Conservation (phyloP, 2,797 vertebrate genomes). For the Tinamus major region DNA sequence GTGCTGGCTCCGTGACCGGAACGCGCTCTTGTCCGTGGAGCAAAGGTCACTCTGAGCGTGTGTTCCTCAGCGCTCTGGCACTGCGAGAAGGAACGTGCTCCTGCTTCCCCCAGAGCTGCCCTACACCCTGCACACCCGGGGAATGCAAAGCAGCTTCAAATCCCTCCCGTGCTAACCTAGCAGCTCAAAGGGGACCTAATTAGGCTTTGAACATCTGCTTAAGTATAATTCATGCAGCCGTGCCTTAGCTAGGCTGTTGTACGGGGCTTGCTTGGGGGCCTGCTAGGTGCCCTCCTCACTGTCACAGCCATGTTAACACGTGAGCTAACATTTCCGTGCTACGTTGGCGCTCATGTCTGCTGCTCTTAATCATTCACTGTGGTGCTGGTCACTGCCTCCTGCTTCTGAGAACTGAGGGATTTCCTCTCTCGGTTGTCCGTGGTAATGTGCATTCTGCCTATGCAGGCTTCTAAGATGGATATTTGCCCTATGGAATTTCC, state of each 20-base stretch:
- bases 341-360: neutral
- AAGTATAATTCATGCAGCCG: neutral
- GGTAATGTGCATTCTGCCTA: neutral
- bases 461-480: accelerated
- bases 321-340: accelerated
- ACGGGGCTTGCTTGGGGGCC: neutral
- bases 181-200: neutral
- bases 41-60: neutral
- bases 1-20: neutral
- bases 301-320: accelerated
- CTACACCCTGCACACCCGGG: neutral
- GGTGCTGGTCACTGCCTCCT: neutral
- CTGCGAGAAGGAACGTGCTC: neutral
- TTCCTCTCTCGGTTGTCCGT: neutral
- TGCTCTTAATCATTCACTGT: accelerated
- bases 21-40: neutral
- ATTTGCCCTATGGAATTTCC: neutral
- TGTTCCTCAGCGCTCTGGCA: neutral
- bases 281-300: neutral
- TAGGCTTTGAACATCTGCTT: constrained; percentile 6
- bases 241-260: neutral
- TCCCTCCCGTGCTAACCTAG: neutral
- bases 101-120: neutral
- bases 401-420: neutral
- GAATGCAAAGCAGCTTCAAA: neutral